These are phyloP conservation scores for Drosophila barbarae DNA, from an alignment of 2,888 invertebrate species.

Conservation along the genomic window DNA sequence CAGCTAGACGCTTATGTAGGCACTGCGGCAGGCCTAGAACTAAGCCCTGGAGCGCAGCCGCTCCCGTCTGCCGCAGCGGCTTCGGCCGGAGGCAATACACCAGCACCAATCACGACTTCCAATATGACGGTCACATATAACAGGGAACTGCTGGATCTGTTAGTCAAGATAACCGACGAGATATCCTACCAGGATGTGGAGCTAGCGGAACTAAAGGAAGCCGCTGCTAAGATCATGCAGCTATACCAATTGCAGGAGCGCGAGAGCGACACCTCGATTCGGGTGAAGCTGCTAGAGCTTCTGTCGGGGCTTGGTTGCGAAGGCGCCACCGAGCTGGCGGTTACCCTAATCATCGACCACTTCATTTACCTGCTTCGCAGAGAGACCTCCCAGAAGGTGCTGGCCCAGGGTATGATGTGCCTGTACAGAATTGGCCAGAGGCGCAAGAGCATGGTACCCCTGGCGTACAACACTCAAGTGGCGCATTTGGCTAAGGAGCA, in stretches of 20 bases:
- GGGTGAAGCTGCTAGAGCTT: conserved; percentile 75
- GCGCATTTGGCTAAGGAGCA: conserved; percentile 78
- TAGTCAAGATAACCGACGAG: conserved; percentile 77
- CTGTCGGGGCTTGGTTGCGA: conserved; percentile 75
- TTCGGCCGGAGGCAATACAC: background rate
- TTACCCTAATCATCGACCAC: conserved; percentile 76
- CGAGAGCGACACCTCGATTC: conserved; percentile 73
- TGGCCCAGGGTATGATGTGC: conserved; percentile 78
- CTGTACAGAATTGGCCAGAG: conserved; percentile 76
- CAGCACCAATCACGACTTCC: background rate
- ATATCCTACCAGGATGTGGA: conserved; percentile 66
- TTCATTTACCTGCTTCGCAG: conserved; percentile 75
- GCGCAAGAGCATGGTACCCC: conserved; percentile 64
- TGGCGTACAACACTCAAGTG: conserved; percentile 76
- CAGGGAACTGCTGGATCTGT: conserved; percentile 73
- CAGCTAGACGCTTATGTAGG: conserved; percentile 58
- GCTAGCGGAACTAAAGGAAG: conserved; percentile 70
- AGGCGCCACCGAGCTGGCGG: conserved; percentile 67
- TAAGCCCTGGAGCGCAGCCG: background rate
- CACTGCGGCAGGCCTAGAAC: background rate
- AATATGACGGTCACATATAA: conserved; percentile 20
- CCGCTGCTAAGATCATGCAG: conserved; percentile 70
- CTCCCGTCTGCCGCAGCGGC: background rate
- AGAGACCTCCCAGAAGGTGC: conserved; percentile 78
- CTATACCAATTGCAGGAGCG: conserved; percentile 75